Evolutionary conservation across 1,140 invertebrate species (phyloP), one percentile per base, ranked within the genome.

Genomic region (Chionoecetes opilio): DNA sequence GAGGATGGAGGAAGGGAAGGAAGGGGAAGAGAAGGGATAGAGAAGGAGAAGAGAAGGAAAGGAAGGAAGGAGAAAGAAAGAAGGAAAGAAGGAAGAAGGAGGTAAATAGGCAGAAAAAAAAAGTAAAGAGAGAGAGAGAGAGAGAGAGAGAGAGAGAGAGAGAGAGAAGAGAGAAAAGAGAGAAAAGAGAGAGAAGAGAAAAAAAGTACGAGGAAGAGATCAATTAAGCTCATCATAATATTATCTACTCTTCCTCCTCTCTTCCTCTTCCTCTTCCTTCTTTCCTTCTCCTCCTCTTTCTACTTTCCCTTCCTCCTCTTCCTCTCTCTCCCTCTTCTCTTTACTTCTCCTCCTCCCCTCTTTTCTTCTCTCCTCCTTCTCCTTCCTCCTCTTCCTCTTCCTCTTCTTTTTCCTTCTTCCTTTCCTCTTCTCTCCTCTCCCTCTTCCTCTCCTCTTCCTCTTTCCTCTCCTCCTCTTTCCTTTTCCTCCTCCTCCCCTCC

Each of bases 131-230:
- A n/a, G 11, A 85, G 82, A 85, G 0, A 2, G 11, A 85, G 82
- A 3, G 2, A n/a, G 2, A 85, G 82, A 85, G n/a, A 85, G n/a
- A 85, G 82, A 85, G n/a, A n/a, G n/a, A 85, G 82, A 85, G n/a
- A 85, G n/a, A n/a, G n/a, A 85, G 14, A 14, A 46, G 41, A 46
- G 14, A 14, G 14, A 46, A 14, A 14, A 46, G 41, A 14, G 14
- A 14, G 82, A 85, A n/a, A 0, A 34, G 82, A 2, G 0, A n/a
- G 3, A 34, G 0, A 31, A 21, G 29, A n/a, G 82, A 31, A 29
- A 85, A 8, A 17, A 0, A 34, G 9, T 2, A 85, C 2, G 82
- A 85, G 29, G 8, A 29, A 2, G 8, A 3, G 34, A 85, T 17
- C 2, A n/a, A n/a, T n/a, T n/a, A n/a, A n/a, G n/a, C n/a, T n/a